Evolutionary conservation across 2,113 vertebrate genomes (phyloP).

Genomic region (Pantherophis guttatus): DNA sequence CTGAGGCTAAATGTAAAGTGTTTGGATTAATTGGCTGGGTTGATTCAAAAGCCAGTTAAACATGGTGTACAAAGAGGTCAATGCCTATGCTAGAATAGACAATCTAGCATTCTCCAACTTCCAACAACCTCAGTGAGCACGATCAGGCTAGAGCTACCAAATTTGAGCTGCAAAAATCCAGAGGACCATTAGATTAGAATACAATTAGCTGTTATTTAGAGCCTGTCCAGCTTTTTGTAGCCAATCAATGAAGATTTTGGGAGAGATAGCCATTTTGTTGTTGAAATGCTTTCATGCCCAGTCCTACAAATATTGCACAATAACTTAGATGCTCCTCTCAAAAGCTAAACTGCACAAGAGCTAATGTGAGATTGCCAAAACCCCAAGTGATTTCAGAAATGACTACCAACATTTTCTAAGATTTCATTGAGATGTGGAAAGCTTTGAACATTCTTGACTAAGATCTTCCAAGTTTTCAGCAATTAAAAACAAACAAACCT

Average conservation of each 20-base stretch:
- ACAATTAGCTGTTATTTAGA: not conserved
- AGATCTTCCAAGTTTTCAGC: not conserved
- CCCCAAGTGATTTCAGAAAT: not conserved
- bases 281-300: not conserved
- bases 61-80: not conserved
- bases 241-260: not conserved
- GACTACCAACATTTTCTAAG: not conserved
- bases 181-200: not conserved
- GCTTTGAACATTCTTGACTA: not conserved
- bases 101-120: not conserved
- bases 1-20: not conserved
- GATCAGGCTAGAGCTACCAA: not conserved
- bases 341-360: not conserved
- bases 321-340: not conserved
- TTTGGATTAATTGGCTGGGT: not conserved
- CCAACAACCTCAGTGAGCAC: not conserved
- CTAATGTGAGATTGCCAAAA: not conserved
- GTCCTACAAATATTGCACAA: not conserved
- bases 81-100: not conserved
- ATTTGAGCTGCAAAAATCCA: not conserved
- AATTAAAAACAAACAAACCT: not conserved
- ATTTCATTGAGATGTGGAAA: not conserved
- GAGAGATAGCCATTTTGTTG: not conserved
- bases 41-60: not conserved
- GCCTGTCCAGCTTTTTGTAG: not conserved